Evolutionary conservation across 1,140 invertebrate genomes (phyloP), one percentile per base, ranked within the genome.

Genomic region (Drosophila ohnishii): DNA sequence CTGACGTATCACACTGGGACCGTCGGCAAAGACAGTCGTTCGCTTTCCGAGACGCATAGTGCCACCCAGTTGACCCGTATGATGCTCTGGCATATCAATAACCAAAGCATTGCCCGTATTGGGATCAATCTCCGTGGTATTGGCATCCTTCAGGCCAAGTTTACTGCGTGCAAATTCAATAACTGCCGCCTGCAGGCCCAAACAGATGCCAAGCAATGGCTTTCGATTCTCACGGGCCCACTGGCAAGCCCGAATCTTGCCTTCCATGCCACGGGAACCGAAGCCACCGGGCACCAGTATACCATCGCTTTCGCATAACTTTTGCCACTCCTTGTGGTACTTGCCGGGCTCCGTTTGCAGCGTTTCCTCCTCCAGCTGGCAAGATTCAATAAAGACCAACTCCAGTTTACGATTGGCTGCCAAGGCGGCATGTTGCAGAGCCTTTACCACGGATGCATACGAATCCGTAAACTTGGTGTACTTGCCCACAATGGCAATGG

Each of bases 41-140:
- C 98, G 94, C 90, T 96, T 97, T 11, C 99, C 99, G 10, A 99
- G 93, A 65, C 99, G 94, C 99, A 99, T 99, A 0, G 99, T 99
- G 25, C 98, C 99, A 6, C 99, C 99, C 94, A 99, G 95, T 71
- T 96, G 93, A 2, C 97, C 97, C 6, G 94, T 94, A 92, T 98
- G 97, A 92, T 99, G 97, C 93, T 99, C 99, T 0, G 98, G 98
- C 99, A 99, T 99, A 77, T 99, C 98, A 65, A 99, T 98, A 2
- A 99, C 96, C 32, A 99, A 92, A 25, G 96, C 96, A 90, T 96
- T 90, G 25, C 92, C 92, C 19, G 96, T 95, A 5, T 95, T 91
- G 0, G 94, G 93, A 81, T 96, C 93, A 30, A 98, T 95, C 93
- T 99, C 99, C 2, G 96, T 97, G 11, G 96, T 96, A 89, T 98